A percentile compares a stretch with the other conserved stretches of the same genome.
These are phyloP conservation scores for human (Homo sapiens) DNA, from an alignment of 2,113 vertebrate genomes.

Conservation along the genomic window DNA sequence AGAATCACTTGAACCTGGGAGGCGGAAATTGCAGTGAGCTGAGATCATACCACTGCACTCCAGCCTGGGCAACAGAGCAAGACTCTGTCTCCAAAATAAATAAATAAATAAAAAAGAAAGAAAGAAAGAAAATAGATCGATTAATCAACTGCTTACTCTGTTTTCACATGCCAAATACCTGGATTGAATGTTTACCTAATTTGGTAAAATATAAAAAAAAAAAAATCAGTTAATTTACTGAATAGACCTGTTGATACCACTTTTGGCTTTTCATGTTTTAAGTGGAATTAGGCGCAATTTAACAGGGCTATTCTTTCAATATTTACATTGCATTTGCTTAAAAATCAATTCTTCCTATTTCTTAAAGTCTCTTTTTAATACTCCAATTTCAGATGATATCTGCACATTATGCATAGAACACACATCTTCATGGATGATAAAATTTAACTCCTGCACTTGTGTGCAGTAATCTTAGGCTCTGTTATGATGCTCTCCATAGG, in stretches of 20 bases:
- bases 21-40: too few relatives aligned
- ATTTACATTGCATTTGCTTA: slow-evolving; percentile 44
- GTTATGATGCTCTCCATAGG: not conserved
- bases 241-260: not conserved
- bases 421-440: slow-evolving; percentile 2
- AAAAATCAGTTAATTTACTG: not conserved
- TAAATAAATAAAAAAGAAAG: too few relatives aligned
- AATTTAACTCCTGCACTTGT: not conserved
- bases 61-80: too few relatives aligned
- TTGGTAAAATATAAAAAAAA: too few relatives aligned
- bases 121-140: not conserved
- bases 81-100: too few relatives aligned
- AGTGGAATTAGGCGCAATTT: slow-evolving; percentile 3
- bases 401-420: not conserved
- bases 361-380: slow-evolving; percentile 40
- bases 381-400: not conserved
- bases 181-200: not conserved
- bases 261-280: slow-evolving; percentile 36
- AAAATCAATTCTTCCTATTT: slow-evolving; percentile 29
- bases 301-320: not conserved
- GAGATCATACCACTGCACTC: too few relatives aligned
- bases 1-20: too few relatives aligned
- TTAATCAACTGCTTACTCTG: not conserved
- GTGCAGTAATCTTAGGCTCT: not conserved
- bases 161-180: slow-evolving; percentile 39